Base-by-base conservation (phyloP, 2,113 vertebrate species). In the Ceratotherium simum region DNA sequence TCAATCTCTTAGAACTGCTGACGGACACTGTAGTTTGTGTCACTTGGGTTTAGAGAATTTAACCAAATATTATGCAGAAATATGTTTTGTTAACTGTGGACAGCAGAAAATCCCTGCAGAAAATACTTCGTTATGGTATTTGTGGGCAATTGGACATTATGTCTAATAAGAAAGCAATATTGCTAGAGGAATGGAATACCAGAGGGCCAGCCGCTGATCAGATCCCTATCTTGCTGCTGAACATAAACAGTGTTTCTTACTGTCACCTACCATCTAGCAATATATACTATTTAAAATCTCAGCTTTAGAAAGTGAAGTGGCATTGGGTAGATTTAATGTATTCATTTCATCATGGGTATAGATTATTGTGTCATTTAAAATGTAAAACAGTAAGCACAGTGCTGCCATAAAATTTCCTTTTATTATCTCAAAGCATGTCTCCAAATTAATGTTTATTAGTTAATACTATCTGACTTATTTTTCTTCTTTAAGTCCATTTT, bases 371-470 rank as follows among this genome's bases (percentile, higher is more conserved):
- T 84, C 62, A 62, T 62, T 82, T 73, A 29, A 87, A 94, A 42
- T 90, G 3, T 76, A 70, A 94, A 90, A 86, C 17, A 39, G 31
- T 20, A 93, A 96, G 11, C 48, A 46, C 5, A 25, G 18, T 76
- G 21, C 29, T 92, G 46, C 56, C 33, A 31, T 93, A 86, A 75
- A 80, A 95, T 64, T 91, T 93, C 2, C 18, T 93, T 88, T 87
- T 90, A 79, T 54, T 96, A 25, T 92, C 73, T 92, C 81, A 92
- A 70, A 84, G 29, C 33, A 21, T n/a, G 20, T 27, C 29, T 93
- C 56, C 23, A 92, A 89, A 62, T 94, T 60, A 93, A 62, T 90
- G 48, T 91, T 97, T 91, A 75, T 69, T 89, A 18, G 51, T 56
- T 21, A 69, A 83, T 80, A 42, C 36, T 90, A 1, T 58, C n/a